Conservation (phyloP, 2,113 vertebrate species). For the Herpetotheres cachinnans region DNA sequence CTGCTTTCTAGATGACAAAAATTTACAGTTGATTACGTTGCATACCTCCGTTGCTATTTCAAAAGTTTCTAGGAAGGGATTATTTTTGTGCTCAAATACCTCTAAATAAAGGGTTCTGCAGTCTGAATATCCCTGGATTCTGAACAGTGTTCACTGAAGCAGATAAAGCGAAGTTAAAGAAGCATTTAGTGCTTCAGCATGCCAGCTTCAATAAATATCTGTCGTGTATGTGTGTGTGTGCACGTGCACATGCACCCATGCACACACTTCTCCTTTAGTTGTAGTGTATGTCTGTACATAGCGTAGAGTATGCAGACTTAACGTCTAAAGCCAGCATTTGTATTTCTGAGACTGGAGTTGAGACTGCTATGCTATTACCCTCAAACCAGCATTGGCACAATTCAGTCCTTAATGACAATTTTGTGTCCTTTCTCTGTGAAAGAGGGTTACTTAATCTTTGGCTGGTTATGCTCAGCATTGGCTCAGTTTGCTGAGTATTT, state of each 20-base stretch:
- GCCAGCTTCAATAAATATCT: conserved; percentile 62
- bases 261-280: not conserved
- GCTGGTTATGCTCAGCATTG: not conserved
- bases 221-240: not conserved
- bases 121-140: conserved; percentile 57
- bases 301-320: not conserved
- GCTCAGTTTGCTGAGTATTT: not conserved
- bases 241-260: no score
- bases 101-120: conserved; percentile 52
- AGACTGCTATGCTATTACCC: not conserved
- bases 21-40: conserved; percentile 71
- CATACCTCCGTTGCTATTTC: conserved; percentile 52
- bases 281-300: not conserved
- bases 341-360: not conserved
- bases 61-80: conserved; percentile 67
- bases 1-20: conserved; percentile 39
- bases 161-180: conserved; percentile 73
- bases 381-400: not conserved
- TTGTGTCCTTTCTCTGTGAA: conserved; percentile 14
- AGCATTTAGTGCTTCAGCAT: conserved; percentile 68
- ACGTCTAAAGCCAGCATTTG: not conserved
- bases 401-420: conserved; percentile 9
- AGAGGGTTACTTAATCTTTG: conserved; percentile 1
- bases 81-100: conserved; percentile 70
- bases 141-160: conserved; percentile 69